Conservation (phyloP, 2,888 invertebrate species). For the Xestoiulus laeticollis region DNA sequence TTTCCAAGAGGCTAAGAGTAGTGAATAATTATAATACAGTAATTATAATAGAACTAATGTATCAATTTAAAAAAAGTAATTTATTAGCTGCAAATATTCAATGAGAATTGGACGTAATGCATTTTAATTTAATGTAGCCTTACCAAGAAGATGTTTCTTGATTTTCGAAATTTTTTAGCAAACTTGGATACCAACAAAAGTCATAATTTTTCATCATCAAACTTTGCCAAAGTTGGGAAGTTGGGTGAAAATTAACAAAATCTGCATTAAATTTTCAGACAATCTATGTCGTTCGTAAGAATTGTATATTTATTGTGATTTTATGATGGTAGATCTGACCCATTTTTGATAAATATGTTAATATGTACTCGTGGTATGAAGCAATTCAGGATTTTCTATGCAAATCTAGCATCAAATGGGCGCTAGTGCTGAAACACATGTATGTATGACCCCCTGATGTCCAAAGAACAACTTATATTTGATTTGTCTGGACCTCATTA, state of each 20-base stretch:
- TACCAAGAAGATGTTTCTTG: not conserved
- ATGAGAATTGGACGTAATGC: not conserved
- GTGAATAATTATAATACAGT: too few relatives aligned
- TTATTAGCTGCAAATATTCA: not conserved
- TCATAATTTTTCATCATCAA: not conserved
- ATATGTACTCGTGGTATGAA: not conserved
- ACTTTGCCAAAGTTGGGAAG: not conserved
- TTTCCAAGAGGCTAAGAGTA: not conserved
- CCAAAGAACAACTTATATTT: not conserved
- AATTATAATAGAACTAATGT: not conserved
- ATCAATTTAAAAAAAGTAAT: not conserved
- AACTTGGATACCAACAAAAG: not conserved
- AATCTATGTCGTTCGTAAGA: conserved; percentile 1
- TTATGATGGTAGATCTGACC: not conserved
- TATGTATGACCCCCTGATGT: not conserved
- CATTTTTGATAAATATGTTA: not conserved
- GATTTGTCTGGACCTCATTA: not conserved
- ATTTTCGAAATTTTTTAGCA: too few relatives aligned
- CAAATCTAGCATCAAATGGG: conserved; percentile 7
- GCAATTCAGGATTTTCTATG: not conserved
- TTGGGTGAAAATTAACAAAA: too few relatives aligned
- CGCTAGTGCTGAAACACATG: not conserved
- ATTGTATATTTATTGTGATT: conserved; percentile 18
- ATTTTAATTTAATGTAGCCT: not conserved
- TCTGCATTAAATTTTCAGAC: not conserved